These are phyloP conservation scores for Linnaemya vulpina DNA, from an alignment of 2,888 invertebrate genomes.

Conservation along the genomic window DNA sequence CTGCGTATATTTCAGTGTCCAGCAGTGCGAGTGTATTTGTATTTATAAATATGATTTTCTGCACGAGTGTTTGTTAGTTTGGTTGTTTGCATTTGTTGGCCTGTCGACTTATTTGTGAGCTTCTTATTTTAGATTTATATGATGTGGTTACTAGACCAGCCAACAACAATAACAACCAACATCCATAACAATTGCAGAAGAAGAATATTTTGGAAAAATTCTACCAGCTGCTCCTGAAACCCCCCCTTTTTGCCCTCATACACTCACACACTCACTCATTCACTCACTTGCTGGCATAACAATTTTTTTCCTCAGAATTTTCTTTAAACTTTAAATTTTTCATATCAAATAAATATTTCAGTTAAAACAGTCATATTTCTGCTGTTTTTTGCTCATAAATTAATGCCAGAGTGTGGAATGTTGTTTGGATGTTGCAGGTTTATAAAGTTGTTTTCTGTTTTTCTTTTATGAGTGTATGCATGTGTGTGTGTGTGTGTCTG, in stretches of 20 bases:
- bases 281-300: not conserved
- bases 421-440: slow-evolving; percentile 21
- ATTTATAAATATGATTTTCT: slow-evolving; percentile 53
- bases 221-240: slow-evolving; percentile 31
- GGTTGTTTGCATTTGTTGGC: slow-evolving; percentile 54
- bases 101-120: slow-evolving; percentile 71
- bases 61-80: slow-evolving; percentile 53
- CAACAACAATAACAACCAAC: slow-evolving; percentile 17
- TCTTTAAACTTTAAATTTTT: not conserved
- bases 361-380: not conserved
- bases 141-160: slow-evolving; percentile 64
- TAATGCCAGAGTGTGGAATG: not conserved
- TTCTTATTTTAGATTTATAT: slow-evolving; percentile 71
- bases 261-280: no score
- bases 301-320: not conserved
- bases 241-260: not conserved
- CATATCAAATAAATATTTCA: slow-evolving; percentile 12
- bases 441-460: slow-evolving; percentile 7
- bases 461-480: not conserved
- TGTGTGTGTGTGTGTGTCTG: not conserved
- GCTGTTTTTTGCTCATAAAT: slow-evolving; percentile 27
- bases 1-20: not conserved
- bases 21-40: slow-evolving; percentile 12
- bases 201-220: slow-evolving; percentile 12
- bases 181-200: slow-evolving; percentile 22